Conservation (phyloP, 2,113 vertebrate species). For the Pavo muticus region DNA sequence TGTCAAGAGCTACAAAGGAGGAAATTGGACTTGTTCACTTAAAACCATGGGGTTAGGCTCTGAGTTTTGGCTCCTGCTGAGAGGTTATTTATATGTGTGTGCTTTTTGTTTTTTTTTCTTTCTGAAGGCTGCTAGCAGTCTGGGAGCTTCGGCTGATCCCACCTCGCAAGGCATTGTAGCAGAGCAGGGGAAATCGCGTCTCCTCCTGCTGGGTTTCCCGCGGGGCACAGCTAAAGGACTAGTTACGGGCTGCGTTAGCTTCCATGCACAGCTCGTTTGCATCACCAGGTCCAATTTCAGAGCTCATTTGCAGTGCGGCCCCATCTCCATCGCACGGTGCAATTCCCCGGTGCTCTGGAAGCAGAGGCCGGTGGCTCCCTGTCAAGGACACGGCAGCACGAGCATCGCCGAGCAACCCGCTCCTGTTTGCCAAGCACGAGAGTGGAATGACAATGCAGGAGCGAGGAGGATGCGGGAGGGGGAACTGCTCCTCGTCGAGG, state of each 20-base stretch:
- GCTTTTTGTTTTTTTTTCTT: not conserved
- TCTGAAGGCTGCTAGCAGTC: slow-evolving; percentile 33
- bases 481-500: accelerated
- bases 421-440: accelerated
- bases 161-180: slow-evolving; percentile 8
- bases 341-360: not conserved
- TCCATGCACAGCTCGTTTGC: slow-evolving; percentile 12
- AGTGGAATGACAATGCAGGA: accelerated
- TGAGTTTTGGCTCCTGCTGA: slow-evolving; percentile 78
- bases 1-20: slow-evolving; percentile 82
- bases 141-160: slow-evolving; percentile 39
- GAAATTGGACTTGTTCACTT: slow-evolving; percentile 81
- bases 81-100: slow-evolving; percentile 78
- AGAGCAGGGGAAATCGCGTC: slow-evolving; percentile 22
- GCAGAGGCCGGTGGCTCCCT: not conserved
- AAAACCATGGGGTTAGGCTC: slow-evolving; percentile 77
- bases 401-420: not conserved
- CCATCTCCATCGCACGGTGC: not conserved
- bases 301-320: not conserved
- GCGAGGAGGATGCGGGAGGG: not conserved
- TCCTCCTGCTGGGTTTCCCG: slow-evolving; percentile 48
- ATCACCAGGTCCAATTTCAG: not conserved
- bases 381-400: not conserved
- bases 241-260: slow-evolving; percentile 25
- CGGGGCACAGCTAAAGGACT: not conserved